phyloP scores from a whole-genome alignment of 2,888 invertebrate genomes.

The Neocrepidodera transversa region DNA sequence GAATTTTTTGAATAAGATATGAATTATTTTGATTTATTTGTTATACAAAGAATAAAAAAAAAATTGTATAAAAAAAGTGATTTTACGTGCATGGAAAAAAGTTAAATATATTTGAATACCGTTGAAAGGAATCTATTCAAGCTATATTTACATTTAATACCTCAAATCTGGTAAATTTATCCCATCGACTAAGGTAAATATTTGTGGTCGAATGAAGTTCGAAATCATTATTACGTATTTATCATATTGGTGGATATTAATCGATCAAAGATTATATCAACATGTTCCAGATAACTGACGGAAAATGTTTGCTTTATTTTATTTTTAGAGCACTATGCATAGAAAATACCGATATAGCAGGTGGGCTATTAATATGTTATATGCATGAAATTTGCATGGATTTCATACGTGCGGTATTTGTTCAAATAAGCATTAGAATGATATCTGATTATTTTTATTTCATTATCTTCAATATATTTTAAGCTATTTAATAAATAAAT shows the following conservation, averaged over 20 bases:
- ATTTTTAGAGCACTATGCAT: slow-evolving; percentile 5
- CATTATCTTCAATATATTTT: too few species aligned
- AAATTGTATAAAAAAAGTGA: too few species aligned
- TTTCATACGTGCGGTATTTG: too few species aligned
- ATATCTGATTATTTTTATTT: too few species aligned
- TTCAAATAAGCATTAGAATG: too few species aligned
- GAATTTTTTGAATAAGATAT: too few species aligned
- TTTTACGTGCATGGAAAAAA: too few species aligned
- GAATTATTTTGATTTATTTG: too few species aligned
- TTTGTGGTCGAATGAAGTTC: neutral
- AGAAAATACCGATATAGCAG: neutral
- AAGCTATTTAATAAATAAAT: too few species aligned
- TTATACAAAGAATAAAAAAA: too few species aligned
- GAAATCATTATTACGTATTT: slow-evolving; percentile 4
- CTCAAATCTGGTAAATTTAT: neutral
- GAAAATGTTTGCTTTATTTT: slow-evolving; percentile 7
- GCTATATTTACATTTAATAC: neutral
- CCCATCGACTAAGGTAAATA: slow-evolving; percentile 6
- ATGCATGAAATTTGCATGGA: slow-evolving; percentile 1
- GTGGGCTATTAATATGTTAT: slow-evolving; percentile 8
- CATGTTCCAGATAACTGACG: neutral
- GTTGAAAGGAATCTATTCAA: too few species aligned
- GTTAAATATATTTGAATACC: too few species aligned
- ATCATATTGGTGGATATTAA: slow-evolving; percentile 7
- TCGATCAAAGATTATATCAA: slow-evolving; percentile 9